Evolutionary conservation across 2,113 vertebrate species (phyloP).

Genomic region (Corythornis cristatus): DNA sequence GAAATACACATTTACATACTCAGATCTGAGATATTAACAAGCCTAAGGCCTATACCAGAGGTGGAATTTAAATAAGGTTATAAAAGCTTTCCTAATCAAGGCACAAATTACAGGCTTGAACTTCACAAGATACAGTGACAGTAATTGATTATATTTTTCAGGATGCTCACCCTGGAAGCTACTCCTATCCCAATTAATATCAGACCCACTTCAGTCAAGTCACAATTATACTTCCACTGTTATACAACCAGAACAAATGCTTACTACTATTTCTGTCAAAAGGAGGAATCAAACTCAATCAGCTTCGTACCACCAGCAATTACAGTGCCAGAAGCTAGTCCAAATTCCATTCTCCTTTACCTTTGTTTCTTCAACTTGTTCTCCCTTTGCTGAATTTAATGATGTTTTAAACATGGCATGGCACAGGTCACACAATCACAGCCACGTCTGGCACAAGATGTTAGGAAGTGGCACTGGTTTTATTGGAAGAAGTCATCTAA

Average conservation of each 20-base stretch:
- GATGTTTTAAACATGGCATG: not conserved
- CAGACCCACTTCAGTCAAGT: not conserved
- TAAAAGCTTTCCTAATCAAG: slow-evolving; percentile 20
- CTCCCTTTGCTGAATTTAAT: not conserved
- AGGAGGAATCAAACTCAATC: not conserved
- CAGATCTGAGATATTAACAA: not conserved
- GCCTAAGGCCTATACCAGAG: slow-evolving; percentile 4
- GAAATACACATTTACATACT: not conserved
- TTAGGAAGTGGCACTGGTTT: not conserved
- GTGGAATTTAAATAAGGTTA: slow-evolving; percentile 18
- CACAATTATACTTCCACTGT: not conserved
- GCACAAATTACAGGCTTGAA: slow-evolving; percentile 13
- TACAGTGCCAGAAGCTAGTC: not conserved
- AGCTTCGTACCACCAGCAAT: not conserved
- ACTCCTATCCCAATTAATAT: slow-evolving; percentile 29
- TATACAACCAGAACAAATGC: not conserved
- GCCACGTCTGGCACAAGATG: not conserved
- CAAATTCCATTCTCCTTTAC: not conserved
- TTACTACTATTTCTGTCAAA: not conserved
- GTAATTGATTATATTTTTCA: slow-evolving; percentile 44
- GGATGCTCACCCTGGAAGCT: not conserved
- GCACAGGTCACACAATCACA: not conserved
- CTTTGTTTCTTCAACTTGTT: not conserved
- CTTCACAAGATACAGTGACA: not conserved
- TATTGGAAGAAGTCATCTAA: not conserved